Percentiles rank a stretch among this genome's conserved stretches.
phyloP scores from a whole-genome alignment of 92 coral and sea anemone species.

The Heteractis magnifica region DNA sequence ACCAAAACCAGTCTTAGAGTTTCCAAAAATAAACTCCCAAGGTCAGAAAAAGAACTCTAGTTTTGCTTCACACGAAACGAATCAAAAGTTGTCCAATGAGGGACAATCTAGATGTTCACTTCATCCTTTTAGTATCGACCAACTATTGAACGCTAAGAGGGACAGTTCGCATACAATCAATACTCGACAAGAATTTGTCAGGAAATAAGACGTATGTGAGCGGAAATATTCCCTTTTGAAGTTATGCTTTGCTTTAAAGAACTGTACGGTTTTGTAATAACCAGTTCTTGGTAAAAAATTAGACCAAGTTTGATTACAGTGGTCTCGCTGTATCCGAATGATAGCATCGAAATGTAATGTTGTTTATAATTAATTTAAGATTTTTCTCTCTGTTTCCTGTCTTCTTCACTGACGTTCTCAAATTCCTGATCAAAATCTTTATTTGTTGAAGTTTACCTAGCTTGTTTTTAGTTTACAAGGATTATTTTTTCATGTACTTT shows the following conservation, averaged over 20 bases:
- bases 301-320: too few species aligned
- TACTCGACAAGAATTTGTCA: background rate
- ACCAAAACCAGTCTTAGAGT: background rate
- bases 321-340: too few species aligned
- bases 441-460: background rate
- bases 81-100: background rate
- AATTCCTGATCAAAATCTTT: background rate
- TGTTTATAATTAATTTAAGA: background rate
- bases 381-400: background rate
- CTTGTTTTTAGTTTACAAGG: background rate
- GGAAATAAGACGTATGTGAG: background rate
- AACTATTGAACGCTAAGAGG: constrained; percentile 12
- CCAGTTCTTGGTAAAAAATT: too few species aligned
- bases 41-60: background rate
- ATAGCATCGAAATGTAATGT: too few species aligned
- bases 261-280: too few species aligned
- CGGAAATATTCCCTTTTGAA: background rate
- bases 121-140: constrained; percentile 42
- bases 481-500: background rate
- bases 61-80: background rate
- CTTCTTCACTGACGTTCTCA: background rate
- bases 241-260: too few species aligned
- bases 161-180: background rate
- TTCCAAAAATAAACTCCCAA: background rate
- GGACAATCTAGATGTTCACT: background rate